Evolutionary conservation across 2,797 vertebrate species (phyloP).

Genomic region (Enteromius unitaeniatus): DNA sequence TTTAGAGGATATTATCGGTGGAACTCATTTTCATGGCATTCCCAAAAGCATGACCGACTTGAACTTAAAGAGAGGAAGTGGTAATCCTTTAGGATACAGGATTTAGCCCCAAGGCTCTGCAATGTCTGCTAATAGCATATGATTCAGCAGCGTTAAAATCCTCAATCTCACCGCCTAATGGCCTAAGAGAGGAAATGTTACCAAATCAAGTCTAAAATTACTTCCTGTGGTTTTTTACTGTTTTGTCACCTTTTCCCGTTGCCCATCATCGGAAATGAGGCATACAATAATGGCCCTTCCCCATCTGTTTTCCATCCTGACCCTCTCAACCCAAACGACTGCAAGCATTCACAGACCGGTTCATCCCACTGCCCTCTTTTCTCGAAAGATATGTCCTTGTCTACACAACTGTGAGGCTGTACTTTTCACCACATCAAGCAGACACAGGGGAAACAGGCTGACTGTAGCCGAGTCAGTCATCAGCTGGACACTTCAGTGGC

Average conservation of each 20-base stretch:
- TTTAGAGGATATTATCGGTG: conserved; percentile 44
- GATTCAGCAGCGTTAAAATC: conserved; percentile 57
- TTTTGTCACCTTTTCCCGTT: conserved; percentile 32
- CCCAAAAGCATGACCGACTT: conserved; percentile 47
- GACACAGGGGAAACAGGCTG: conserved; percentile 26
- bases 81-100: conserved; percentile 58
- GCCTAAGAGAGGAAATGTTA: conserved; percentile 52
- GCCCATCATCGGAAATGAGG: conserved; percentile 55
- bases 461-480: conserved; percentile 16
- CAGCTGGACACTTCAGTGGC: neutral
- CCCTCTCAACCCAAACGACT: conserved; percentile 38
- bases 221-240: conserved; percentile 26
- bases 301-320: conserved; percentile 50
- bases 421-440: conserved; percentile 43
- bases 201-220: conserved; percentile 46
- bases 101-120: conserved; percentile 53
- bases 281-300: conserved; percentile 53
- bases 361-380: conserved; percentile 45
- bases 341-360: conserved; percentile 54
- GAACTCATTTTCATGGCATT: conserved; percentile 52
- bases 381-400: conserved; percentile 35
- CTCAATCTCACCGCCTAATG: conserved; percentile 41
- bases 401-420: conserved; percentile 32
- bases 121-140: conserved; percentile 54
- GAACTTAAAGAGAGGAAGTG: conserved; percentile 48